Percentiles rank a stretch among this genome's conserved stretches.
These are phyloP conservation scores for Hypolimnas misippus DNA, from an alignment of 2,888 invertebrate genomes.

Conservation along the genomic window DNA sequence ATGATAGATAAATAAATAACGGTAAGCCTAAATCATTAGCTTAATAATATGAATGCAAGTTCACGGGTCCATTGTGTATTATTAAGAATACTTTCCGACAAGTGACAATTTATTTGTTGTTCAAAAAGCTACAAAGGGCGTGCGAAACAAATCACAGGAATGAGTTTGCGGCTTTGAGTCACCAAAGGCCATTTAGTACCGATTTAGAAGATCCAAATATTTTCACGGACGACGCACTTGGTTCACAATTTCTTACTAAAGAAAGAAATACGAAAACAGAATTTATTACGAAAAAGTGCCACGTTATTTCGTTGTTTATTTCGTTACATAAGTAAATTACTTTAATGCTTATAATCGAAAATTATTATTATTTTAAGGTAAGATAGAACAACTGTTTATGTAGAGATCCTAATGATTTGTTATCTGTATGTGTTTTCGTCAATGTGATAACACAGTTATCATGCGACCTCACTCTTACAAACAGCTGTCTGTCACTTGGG, in stretches of 20 bases:
- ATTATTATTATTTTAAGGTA: not conserved
- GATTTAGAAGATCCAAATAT: slow-evolving; percentile 78
- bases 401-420: slow-evolving; percentile 12
- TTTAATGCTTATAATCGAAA: not conserved
- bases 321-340: not conserved
- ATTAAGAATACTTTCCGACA: not conserved
- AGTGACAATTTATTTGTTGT: slow-evolving; percentile 18
- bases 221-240: slow-evolving; percentile 75
- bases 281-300: not conserved
- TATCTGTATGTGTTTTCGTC: slow-evolving; percentile 45
- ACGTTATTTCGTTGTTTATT: not conserved
- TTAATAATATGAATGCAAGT: not conserved
- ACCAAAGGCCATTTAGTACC: slow-evolving; percentile 73
- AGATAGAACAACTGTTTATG: not conserved
- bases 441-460: slow-evolving; percentile 57
- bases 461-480: slow-evolving; percentile 49
- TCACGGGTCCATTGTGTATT: not conserved
- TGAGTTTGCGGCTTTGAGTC: slow-evolving; percentile 64
- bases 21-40: too few species aligned
- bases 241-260: slow-evolving; percentile 34
- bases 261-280: not conserved
- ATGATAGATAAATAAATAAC: not conserved
- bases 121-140: slow-evolving; percentile 40
- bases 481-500: slow-evolving; percentile 54
- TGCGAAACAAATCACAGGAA: slow-evolving; percentile 41